Evolutionary conservation across 1,140 invertebrate species (phyloP).

Genomic region (Saxidomus purpurata): DNA sequence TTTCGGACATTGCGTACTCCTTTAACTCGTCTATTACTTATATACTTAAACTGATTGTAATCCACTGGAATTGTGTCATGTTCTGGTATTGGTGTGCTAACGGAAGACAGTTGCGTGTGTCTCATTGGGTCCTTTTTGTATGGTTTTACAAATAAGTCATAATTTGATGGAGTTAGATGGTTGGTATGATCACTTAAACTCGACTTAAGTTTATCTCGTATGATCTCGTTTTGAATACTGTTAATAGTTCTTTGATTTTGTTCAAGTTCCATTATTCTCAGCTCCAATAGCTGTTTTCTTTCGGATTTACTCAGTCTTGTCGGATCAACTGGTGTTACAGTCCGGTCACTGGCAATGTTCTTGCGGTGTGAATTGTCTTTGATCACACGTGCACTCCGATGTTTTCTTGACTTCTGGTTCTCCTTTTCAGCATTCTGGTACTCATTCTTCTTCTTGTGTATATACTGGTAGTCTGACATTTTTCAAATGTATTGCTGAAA

Average conservation of each 20-base stretch:
- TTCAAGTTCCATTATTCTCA: slow-evolving; percentile 42
- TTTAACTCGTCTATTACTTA: not conserved
- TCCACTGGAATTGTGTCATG: not conserved
- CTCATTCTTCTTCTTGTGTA: not conserved
- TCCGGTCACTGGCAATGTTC: not conserved
- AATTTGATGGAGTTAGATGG: not conserved
- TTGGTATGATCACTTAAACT: not conserved
- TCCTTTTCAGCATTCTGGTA: not conserved
- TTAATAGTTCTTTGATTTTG: slow-evolving; percentile 26
- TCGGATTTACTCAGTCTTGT: not conserved
- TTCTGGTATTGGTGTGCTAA: not conserved
- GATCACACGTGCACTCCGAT: not conserved
- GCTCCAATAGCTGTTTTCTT: slow-evolving; percentile 8
- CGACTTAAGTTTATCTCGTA: not conserved
- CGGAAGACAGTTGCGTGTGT: not conserved
- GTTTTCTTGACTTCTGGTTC: not conserved
- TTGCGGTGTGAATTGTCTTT: not conserved
- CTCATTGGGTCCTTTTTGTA: not conserved
- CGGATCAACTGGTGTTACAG: slow-evolving; percentile 28
- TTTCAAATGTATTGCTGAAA: not conserved
- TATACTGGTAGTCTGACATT: not conserved
- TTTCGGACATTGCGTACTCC: slow-evolving; percentile 38
- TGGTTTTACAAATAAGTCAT: not conserved
- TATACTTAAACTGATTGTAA: slow-evolving; percentile 28
- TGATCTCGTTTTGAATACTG: slow-evolving; percentile 18